Conservation (phyloP, 2,888 invertebrate species). For the Odiellus spinosus region DNA sequence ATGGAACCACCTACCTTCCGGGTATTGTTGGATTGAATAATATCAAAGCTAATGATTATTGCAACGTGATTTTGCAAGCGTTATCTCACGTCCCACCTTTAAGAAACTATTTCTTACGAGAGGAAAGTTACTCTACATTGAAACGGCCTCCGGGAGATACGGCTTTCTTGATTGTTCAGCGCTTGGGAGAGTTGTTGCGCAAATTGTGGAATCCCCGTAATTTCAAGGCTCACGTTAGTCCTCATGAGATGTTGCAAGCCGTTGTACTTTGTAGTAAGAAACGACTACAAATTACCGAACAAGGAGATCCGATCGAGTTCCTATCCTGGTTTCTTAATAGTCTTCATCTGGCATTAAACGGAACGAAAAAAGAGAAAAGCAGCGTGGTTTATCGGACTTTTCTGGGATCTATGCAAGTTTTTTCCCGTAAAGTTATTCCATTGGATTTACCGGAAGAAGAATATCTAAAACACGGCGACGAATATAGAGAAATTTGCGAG, state of each 20-base stretch:
- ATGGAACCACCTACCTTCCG: conserved; percentile 89
- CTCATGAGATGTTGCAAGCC: conserved; percentile 99
- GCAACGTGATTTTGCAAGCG: conserved; percentile 95
- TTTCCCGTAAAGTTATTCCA: conserved; percentile 23
- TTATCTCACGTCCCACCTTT: conserved; percentile 87
- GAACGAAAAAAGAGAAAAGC: conserved; percentile 58
- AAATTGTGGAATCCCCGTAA: conserved; percentile 98
- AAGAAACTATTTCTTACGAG: conserved; percentile 83
- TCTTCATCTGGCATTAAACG: conserved; percentile 81
- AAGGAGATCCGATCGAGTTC: conserved; percentile 96
- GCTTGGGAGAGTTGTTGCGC: conserved; percentile 85
- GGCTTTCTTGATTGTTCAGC: conserved; percentile 70
- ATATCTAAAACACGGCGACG: conserved; percentile 1
- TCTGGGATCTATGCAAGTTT: conserved; percentile 41
- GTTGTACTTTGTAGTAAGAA: conserved; percentile 94
- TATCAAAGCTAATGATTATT: conserved; percentile 99
- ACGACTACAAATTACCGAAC: conserved; percentile 90
- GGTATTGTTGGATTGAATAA: conserved; percentile 97
- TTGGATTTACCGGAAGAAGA: conserved; percentile 11
- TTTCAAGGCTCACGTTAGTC: conserved; percentile 98
- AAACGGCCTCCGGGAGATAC: conserved; percentile 88
- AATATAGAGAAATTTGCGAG: conserved; percentile 39
- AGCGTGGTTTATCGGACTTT: conserved; percentile 92
- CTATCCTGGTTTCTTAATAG: conserved; percentile 97
- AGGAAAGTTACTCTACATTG: conserved; percentile 74